Evolutionary conservation across 2,113 vertebrate species (phyloP).

Genomic region (Crotalus tigris): DNA sequence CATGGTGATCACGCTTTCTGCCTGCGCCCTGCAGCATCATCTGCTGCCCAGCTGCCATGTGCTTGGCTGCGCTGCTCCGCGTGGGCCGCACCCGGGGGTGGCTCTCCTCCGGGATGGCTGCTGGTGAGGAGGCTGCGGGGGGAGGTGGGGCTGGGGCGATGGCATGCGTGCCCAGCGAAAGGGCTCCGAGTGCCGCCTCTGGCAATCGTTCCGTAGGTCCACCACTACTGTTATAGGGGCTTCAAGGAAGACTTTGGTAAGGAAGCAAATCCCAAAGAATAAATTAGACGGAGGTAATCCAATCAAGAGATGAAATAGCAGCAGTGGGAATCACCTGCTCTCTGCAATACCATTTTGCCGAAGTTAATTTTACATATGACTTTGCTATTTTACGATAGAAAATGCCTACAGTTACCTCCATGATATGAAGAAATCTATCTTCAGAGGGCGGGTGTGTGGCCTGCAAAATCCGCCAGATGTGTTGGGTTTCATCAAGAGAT

Average conservation of each 20-base stretch:
- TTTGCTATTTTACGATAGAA: neutral
- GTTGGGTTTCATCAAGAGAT: constrained; percentile 96
- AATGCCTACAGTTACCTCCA: constrained; percentile 79
- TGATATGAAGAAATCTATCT: constrained; percentile 91
- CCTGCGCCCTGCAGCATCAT: too few relatives aligned
- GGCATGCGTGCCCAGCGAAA: too few relatives aligned
- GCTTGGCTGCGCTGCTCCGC: too few relatives aligned
- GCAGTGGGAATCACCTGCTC: neutral
- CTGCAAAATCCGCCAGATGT: constrained; percentile 98
- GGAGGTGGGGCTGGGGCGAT: too few relatives aligned
- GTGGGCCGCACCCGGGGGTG: too few relatives aligned
- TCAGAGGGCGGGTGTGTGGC: constrained; percentile 96
- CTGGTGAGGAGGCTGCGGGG: too few relatives aligned
- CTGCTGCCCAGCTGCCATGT: too few relatives aligned
- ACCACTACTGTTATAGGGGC: neutral
- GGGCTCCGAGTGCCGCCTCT: too few relatives aligned
- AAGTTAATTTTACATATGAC: accelerated
- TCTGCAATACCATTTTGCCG: accelerated
- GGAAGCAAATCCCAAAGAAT: neutral
- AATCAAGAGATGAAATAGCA: neutral
- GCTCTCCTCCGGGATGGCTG: too few relatives aligned
- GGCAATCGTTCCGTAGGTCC: too few relatives aligned
- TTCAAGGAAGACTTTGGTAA: neutral
- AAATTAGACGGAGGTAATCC: neutral
- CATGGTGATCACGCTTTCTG: too few relatives aligned